phyloP scores from a whole-genome alignment of 2,888 invertebrate species.

The Dicycla oo region DNA sequence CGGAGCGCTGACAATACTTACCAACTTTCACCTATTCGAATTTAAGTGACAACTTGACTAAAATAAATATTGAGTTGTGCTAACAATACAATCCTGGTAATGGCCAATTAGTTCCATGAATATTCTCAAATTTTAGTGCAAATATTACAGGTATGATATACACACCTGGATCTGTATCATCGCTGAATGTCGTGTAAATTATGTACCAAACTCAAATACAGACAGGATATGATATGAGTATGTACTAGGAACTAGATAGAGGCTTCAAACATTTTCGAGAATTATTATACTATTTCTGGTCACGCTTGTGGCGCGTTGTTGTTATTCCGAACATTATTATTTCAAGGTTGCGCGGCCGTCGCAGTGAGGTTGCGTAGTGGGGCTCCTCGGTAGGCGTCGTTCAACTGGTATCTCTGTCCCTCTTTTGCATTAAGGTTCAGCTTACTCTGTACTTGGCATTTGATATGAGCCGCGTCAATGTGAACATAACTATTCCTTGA shows the following conservation, averaged over 20 bases:
- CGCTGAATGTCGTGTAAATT: conserved; percentile 26
- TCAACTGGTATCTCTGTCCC: conserved; percentile 87
- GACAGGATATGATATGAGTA: conserved; percentile 78
- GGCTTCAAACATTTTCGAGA: conserved; percentile 83
- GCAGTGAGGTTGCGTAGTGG: conserved; percentile 90
- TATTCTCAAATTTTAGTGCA: conserved; percentile 33
- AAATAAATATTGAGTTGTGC: conserved; percentile 60
- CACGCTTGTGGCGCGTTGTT: conserved; percentile 90
- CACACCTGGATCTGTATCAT: conserved; percentile 31
- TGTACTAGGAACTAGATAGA: conserved; percentile 76
- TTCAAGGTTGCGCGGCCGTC: conserved; percentile 90
- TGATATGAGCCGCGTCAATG: conserved; percentile 83
- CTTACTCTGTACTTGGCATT: conserved; percentile 86
- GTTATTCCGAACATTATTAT: conserved; percentile 90
- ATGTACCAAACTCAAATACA: conserved; percentile 61
- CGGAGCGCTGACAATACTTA: conserved; percentile 82
- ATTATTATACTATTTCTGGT: conserved; percentile 89
- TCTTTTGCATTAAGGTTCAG: conserved; percentile 86
- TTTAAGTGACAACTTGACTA: conserved; percentile 72
- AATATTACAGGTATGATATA: conserved; percentile 11
- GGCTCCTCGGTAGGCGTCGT: conserved; percentile 89
- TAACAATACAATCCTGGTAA: conserved; percentile 31
- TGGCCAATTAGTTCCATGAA: conserved; percentile 31
- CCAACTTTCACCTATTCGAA: conserved; percentile 86
- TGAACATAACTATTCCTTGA: conserved; percentile 82